Evolutionary conservation across 2,113 vertebrate species (phyloP).

Genomic region (Garra rufa): DNA sequence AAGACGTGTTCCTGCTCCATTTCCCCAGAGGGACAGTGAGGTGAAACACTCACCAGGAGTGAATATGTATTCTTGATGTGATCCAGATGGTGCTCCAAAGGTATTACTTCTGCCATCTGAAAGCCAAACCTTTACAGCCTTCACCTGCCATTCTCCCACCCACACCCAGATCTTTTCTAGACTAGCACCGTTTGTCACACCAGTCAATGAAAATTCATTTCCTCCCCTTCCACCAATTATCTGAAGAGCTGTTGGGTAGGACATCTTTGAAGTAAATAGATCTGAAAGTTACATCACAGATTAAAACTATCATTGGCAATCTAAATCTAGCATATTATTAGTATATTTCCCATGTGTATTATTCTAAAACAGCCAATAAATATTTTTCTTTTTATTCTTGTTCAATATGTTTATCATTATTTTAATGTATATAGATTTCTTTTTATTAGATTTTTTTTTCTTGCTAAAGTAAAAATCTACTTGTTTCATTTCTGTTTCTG

Average conservation of each 20-base stretch:
- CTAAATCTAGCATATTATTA: no score
- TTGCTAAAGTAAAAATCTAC: no score
- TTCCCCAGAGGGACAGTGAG: slow-evolving; percentile 52
- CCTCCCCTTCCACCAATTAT: slow-evolving; percentile 22
- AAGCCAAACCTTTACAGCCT: slow-evolving; percentile 30
- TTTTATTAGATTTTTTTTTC: no score
- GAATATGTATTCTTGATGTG: slow-evolving; percentile 25
- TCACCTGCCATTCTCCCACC: slow-evolving; percentile 44
- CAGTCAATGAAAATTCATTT: slow-evolving; percentile 8
- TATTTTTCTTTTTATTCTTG: no score
- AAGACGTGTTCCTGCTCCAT: slow-evolving; percentile 41
- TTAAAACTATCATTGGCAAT: background rate
- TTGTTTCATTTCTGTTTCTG: no score
- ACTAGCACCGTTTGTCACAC: slow-evolving; percentile 33
- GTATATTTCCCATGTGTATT: no score
- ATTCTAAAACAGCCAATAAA: no score
- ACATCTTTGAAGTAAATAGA: background rate
- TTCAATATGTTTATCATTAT: no score
- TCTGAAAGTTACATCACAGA: background rate
- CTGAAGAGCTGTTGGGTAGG: background rate
- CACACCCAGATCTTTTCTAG: slow-evolving; percentile 49
- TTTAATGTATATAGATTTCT: no score
- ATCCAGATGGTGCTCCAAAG: background rate
- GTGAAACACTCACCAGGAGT: slow-evolving; percentile 45
- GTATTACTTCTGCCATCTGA: background rate